A percentile compares a stretch with the other conserved stretches of the same genome.
Evolutionary conservation across 2,113 vertebrate species (phyloP).

Genomic region (Mixornis gularis): DNA sequence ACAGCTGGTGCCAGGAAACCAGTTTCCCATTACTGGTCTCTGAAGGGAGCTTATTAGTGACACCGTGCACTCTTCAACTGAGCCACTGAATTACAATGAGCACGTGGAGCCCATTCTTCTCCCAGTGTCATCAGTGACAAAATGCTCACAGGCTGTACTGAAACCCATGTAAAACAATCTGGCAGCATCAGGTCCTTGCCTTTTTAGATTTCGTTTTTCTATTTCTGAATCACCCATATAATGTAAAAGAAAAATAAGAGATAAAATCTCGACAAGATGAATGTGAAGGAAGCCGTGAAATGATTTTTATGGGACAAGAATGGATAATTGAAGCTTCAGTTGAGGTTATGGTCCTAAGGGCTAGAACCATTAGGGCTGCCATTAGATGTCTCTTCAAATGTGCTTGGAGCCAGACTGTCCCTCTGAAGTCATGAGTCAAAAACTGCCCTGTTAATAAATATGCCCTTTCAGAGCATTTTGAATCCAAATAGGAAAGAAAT

Average conservation of each 20-base stretch:
- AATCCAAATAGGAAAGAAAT: not conserved
- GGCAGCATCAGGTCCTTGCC: not conserved
- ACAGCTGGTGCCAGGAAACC: not conserved
- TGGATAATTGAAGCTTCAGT: not conserved
- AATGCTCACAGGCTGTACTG: not conserved
- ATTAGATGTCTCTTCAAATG: not conserved
- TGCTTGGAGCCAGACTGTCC: not conserved
- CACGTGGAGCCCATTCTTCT: not conserved
- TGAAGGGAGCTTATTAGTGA: constrained; percentile 20
- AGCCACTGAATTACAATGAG: not conserved
- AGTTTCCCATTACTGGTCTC: not conserved
- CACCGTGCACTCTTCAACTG: not conserved
- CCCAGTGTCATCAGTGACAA: not conserved
- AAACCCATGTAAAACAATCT: not conserved
- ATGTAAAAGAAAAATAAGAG: not conserved
- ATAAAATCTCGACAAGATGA: not conserved
- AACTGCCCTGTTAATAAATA: not conserved
- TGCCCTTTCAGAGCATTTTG: not conserved
- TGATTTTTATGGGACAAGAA: not conserved
- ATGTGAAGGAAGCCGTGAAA: not conserved
- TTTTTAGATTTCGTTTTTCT: not conserved
- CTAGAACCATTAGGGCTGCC: not conserved
- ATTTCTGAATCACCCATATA: not conserved
- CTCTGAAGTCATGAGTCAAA: not conserved
- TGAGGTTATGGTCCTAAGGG: not conserved